Evolutionary conservation across 2,888 invertebrate species (phyloP).

Genomic region (Eupithecia dodoneata): DNA sequence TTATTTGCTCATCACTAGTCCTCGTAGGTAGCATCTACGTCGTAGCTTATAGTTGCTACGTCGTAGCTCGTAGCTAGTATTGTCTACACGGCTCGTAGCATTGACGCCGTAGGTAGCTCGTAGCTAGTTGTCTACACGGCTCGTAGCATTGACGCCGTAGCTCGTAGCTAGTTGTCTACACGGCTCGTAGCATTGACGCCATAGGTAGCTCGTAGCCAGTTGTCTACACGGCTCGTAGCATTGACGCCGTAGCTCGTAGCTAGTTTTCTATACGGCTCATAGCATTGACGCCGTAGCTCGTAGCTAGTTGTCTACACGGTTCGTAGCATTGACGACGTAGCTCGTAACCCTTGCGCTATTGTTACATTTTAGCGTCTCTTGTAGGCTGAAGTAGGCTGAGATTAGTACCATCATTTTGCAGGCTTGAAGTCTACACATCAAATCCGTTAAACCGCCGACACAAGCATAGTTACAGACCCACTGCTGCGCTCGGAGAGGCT

Average conservation of each 20-base stretch:
- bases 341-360: background rate
- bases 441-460: background rate
- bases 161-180: background rate
- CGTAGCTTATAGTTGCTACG: background rate
- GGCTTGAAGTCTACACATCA: background rate
- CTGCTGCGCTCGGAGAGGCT: too few relatives aligned
- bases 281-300: background rate
- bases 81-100: too few relatives aligned
- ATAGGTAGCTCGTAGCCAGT: background rate
- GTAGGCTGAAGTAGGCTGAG: background rate
- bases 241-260: background rate
- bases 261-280: too few relatives aligned
- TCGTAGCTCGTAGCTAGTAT: background rate
- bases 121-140: background rate
- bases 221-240: too few relatives aligned
- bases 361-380: background rate
- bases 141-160: background rate
- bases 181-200: background rate
- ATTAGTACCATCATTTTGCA: background rate
- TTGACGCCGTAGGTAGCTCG: background rate
- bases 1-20: slow-evolving; percentile 3
- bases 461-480: too few relatives aligned
- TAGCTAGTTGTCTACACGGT: background rate
- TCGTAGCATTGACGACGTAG: background rate
- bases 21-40: background rate